These are phyloP conservation scores for Callipepla squamata DNA, from an alignment of 2,113 vertebrate genomes.

Conservation along the genomic window DNA sequence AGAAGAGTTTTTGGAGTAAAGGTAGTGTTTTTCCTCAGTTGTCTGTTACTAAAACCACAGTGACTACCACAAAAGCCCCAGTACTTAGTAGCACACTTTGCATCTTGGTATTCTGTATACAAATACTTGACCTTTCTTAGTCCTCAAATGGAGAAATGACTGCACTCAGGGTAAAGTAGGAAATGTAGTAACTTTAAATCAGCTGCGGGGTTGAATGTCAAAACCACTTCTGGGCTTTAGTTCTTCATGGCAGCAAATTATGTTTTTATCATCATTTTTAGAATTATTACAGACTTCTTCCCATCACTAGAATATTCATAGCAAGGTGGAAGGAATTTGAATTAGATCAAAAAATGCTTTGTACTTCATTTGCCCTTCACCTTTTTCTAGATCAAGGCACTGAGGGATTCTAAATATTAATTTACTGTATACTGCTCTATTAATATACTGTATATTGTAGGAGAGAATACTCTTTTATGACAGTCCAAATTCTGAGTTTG, in stretches of 20 bases:
- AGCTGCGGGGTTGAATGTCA: neutral
- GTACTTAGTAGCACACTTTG: neutral
- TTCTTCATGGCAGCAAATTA: neutral
- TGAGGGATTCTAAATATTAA: neutral
- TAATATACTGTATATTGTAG: accelerated
- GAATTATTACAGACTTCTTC: neutral
- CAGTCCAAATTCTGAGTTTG: neutral
- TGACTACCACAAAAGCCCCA: neutral
- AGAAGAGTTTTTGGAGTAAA: neutral
- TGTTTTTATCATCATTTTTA: neutral
- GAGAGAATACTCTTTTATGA: neutral
- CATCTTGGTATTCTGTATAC: neutral
- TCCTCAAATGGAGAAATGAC: neutral
- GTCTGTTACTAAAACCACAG: neutral
- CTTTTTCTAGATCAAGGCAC: neutral
- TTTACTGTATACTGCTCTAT: neutral
- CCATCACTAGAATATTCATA: neutral
- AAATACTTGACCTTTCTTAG: neutral
- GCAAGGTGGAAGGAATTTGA: neutral
- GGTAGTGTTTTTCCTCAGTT: neutral
- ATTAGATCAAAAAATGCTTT: neutral
- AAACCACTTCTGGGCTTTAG: neutral
- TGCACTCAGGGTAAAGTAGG: neutral
- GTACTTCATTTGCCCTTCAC: neutral
- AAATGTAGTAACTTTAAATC: neutral